Evolutionary conservation across 2,113 vertebrate genomes (phyloP).

Genomic region (Atlantisia rogersi): DNA sequence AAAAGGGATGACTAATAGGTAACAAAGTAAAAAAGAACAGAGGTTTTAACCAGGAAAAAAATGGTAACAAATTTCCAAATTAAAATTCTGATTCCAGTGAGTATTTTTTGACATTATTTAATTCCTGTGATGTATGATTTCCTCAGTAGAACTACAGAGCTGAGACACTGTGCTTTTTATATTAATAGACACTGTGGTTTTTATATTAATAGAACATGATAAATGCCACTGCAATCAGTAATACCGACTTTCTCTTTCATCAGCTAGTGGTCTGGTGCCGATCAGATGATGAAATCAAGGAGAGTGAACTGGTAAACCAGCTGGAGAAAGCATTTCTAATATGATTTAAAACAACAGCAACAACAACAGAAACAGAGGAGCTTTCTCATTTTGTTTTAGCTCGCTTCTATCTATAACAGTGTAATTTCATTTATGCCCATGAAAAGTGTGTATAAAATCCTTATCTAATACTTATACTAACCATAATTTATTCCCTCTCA

Average conservation of each 20-base stretch:
- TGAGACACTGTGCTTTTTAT: not conserved
- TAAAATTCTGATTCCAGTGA: not conserved
- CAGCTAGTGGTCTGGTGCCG: conserved; percentile 39
- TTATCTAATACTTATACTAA: not conserved
- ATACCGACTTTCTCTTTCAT: conserved; percentile 44
- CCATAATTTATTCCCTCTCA: not conserved
- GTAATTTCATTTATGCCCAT: not conserved
- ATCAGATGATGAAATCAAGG: conserved; percentile 57
- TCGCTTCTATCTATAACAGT: not conserved
- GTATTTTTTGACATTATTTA: not conserved
- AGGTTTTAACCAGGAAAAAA: not conserved
- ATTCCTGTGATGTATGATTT: not conserved
- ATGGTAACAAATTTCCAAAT: not conserved
- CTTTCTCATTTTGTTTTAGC: not conserved
- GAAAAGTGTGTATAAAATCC: not conserved
- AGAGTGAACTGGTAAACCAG: conserved; percentile 15
- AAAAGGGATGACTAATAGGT: not conserved
- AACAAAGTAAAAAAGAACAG: not conserved
- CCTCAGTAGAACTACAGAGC: not conserved
- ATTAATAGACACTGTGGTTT: not conserved
- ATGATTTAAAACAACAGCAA: not conserved
- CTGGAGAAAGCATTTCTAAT: conserved; percentile 40
- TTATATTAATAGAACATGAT: conserved; percentile 7
- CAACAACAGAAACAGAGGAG: conserved; percentile 21
- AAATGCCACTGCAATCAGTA: conserved; percentile 41